Evolutionary conservation across 2,113 vertebrate species (phyloP).

Genomic region (Climacteris rufus): DNA sequence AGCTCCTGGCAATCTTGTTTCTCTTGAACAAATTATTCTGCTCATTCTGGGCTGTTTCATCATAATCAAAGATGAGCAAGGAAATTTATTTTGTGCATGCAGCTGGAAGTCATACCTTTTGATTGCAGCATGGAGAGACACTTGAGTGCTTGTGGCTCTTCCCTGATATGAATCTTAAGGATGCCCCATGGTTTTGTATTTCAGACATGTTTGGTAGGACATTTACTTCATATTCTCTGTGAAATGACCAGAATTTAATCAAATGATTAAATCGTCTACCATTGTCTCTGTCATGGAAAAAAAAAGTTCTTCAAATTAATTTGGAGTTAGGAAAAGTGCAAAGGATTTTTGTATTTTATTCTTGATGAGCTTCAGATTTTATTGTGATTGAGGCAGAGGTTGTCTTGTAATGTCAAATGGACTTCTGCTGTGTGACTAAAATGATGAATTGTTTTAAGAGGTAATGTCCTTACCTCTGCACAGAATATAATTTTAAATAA

Average conservation of each 20-base stretch:
- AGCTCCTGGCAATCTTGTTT: neutral
- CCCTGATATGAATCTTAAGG: neutral
- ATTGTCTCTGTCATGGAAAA: fast-evolving
- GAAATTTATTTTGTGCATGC: neutral
- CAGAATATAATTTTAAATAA: neutral
- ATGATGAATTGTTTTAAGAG: neutral
- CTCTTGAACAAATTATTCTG: neutral
- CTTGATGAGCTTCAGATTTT: neutral
- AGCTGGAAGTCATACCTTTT: neutral
- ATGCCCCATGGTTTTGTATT: neutral
- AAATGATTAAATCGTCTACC: neutral
- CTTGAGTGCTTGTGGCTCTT: fast-evolving
- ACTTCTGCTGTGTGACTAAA: neutral
- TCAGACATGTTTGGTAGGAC: neutral
- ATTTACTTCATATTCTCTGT: neutral
- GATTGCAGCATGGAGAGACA: neutral
- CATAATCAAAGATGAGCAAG: neutral
- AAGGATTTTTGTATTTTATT: neutral
- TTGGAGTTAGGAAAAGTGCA: neutral
- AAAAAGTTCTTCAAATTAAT: neutral
- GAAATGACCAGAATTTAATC: neutral
- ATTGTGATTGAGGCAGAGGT: neutral
- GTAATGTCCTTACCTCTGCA: neutral
- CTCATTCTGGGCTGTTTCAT: neutral
- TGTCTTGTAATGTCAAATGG: neutral